A percentile compares a stretch with the other conserved stretches of the same genome.
These are phyloP conservation scores for Gonatopus flavifemur DNA, from an alignment of 1,140 invertebrate genomes.

Conservation along the genomic window DNA sequence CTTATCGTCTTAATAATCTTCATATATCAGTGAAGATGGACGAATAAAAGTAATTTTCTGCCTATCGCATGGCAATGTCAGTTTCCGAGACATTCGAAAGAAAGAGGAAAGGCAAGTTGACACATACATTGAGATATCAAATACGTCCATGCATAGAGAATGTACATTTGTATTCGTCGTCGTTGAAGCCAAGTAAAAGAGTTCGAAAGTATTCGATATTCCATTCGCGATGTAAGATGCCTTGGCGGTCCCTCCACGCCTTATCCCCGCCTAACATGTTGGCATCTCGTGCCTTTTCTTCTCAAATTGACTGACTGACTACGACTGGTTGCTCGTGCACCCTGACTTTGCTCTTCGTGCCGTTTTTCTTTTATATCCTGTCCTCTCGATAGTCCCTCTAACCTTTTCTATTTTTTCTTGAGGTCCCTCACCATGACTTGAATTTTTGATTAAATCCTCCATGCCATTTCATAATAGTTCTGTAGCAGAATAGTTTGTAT, in stretches of 20 bases:
- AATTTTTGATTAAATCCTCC: conserved; percentile 36
- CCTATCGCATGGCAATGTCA: too few relatives aligned
- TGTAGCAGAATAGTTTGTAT: neutral
- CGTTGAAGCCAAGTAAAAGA: conserved; percentile 15
- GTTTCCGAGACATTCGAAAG: too few relatives aligned
- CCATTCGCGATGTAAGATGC: conserved; percentile 26
- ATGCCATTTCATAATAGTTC: conserved; percentile 29
- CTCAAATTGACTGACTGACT: conserved; percentile 18
- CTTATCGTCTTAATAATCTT: too few relatives aligned
- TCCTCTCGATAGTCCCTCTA: too few relatives aligned
- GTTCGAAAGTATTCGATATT: conserved; percentile 35
- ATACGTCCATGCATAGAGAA: too few relatives aligned
- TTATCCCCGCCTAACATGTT: too few relatives aligned
- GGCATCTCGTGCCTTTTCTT: too few relatives aligned
- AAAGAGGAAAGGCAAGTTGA: too few relatives aligned
- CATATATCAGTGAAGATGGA: too few relatives aligned
- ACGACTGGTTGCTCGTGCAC: conserved; percentile 6
- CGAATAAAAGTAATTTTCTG: too few relatives aligned
- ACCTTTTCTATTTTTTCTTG: too few relatives aligned
- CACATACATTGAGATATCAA: too few relatives aligned
- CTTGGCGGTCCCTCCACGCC: conserved; percentile 20
- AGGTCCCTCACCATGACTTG: conserved; percentile 29
- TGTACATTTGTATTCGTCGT: conserved; percentile 9
- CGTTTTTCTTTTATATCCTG: neutral
- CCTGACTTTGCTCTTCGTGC: conserved; percentile 1